Evolutionary conservation across 2,113 vertebrate species (phyloP), one percentile per base, ranked within the genome.

Genomic region (Chaenogobius annularis): DNA sequence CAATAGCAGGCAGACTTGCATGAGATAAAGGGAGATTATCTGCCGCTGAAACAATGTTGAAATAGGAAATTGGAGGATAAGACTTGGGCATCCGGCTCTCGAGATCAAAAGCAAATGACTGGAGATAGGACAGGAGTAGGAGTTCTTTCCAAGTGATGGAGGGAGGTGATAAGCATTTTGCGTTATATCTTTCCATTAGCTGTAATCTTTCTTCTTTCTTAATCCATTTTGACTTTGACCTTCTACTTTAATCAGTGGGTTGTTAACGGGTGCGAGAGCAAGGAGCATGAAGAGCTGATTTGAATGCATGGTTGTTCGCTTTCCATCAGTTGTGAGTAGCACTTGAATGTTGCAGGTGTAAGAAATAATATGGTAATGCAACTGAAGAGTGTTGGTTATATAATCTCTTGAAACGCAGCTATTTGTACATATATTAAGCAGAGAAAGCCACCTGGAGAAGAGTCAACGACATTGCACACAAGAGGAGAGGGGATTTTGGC

Each of bases 281-380:
- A 58, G 52, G 74, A 74, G 66, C 70, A 59, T 20, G 64, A 74
- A 17, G 59, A 43, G 50, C 10, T 44, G 69, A 78, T 79, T 73
- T 77, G 55, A 71, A 83, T 80, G 76, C 63, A 82, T 22, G 0
- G 58, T n/a, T 69, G 69, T 80, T 83, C 71, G 35, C 15, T 75
- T 43, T 68, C 69, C 4, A 44, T 68, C 65, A 68, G 70, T 2
- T 86, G 67, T 85, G 81, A 75, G 75, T 69, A 56, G 54, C 75
- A 78, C 82, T 82, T 67, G 58, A 84, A 74, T 82, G 56, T 71
- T 67, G 35, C 63, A 56, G 67, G 64, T 73, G 68, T 76, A 65
- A 73, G 68, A 76, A 68, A 71, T 74, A 59, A 65, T 74, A 83
- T 56, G 72, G 66, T 90, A 88, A 88, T 89, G 69, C 88, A 85